These are phyloP conservation scores for Limnephilus rhombicus DNA, from an alignment of 2,888 invertebrate genomes.

Conservation along the genomic window DNA sequence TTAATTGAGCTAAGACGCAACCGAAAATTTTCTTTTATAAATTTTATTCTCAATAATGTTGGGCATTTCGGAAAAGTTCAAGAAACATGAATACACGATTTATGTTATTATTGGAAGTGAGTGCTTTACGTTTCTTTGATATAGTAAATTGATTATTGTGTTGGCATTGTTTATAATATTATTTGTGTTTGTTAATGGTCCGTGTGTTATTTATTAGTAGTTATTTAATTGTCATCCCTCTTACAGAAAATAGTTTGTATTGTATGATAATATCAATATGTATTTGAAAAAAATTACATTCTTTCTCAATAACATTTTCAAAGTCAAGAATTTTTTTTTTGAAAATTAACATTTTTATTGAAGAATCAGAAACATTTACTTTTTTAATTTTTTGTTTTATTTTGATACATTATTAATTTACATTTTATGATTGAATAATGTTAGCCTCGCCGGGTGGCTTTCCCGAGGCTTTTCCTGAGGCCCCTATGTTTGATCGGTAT, in stretches of 20 bases:
- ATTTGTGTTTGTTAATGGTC: background rate
- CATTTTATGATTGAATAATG: too few relatives aligned
- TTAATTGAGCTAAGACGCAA: background rate
- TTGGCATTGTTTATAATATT: background rate
- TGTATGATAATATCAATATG: too few relatives aligned
- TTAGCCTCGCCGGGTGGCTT: too few relatives aligned
- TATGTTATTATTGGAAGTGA: constrained; percentile 60
- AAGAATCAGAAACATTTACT: background rate
- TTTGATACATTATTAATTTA: too few relatives aligned
- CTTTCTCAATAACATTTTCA: background rate
- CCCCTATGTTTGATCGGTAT: background rate
- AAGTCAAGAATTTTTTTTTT: background rate
- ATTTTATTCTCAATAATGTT: constrained; percentile 55
- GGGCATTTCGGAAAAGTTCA: constrained; percentile 36
- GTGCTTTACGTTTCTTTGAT: constrained; percentile 11
- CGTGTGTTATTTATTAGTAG: background rate
- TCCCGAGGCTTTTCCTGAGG: too few relatives aligned
- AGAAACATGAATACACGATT: constrained; percentile 59
- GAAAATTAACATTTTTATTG: background rate
- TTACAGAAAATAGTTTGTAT: too few relatives aligned
- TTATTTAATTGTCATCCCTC: too few relatives aligned
- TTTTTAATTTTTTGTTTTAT: too few relatives aligned
- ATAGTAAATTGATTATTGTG: background rate
- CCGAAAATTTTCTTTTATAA: background rate
- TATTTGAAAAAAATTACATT: too few relatives aligned